A percentile compares a stretch with the other conserved stretches of the same genome.
phyloP scores from a whole-genome alignment of 2,113 vertebrate species.

The Chloroceryle aenea region DNA sequence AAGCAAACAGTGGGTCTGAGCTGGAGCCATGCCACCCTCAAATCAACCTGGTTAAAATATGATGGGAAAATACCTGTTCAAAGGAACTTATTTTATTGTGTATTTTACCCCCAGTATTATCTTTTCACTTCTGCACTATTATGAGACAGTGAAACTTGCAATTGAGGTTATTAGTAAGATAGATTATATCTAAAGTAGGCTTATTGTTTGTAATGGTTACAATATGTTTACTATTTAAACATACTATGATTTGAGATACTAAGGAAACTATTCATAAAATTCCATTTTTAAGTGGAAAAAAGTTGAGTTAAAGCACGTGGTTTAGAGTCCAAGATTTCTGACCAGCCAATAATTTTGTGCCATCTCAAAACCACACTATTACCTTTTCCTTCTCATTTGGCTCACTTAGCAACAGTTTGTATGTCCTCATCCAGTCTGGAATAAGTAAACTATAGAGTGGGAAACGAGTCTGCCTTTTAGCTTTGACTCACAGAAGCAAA shows the following conservation, averaged over 20 bases:
- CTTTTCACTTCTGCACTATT: neutral
- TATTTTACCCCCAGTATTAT: neutral
- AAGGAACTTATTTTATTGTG: neutral
- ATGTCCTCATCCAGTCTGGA: neutral
- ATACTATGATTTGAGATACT: neutral
- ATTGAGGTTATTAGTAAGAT: neutral
- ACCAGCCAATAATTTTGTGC: neutral
- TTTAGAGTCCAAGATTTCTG: neutral
- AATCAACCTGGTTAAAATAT: neutral
- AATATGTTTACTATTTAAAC: neutral
- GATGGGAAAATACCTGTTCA: neutral
- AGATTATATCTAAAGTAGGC: neutral
- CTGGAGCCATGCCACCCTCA: neutral
- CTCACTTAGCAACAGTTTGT: neutral
- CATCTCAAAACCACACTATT: neutral
- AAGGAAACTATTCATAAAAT: neutral
- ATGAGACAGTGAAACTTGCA: neutral
- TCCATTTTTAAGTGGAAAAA: neutral
- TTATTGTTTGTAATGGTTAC: neutral
- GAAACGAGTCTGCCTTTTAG: neutral
- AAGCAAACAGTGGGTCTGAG: neutral
- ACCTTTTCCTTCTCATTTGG: neutral
- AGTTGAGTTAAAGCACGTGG: neutral
- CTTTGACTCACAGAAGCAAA: neutral
- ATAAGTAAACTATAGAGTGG: neutral